phyloP scores from a whole-genome alignment of 2,797 vertebrate species.

The Pseudochirops corinnae region DNA sequence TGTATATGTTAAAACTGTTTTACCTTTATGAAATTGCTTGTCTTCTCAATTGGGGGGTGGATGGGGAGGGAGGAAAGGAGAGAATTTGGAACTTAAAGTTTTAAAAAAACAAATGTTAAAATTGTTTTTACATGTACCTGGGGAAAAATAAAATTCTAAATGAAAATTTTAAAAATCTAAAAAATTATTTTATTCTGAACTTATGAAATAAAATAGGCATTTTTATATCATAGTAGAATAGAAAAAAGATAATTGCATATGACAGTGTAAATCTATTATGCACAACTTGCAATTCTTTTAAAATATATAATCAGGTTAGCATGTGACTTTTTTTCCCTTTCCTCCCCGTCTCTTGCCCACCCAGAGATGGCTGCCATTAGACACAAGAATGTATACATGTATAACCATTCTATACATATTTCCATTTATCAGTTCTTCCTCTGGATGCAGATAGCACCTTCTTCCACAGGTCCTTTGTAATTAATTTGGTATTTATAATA shows the following conservation, averaged over 20 bases:
- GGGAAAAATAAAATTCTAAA: no score
- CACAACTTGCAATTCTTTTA: not conserved
- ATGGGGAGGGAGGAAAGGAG: no score
- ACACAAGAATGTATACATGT: not conserved
- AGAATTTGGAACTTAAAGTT: no score
- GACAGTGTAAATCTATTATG: not conserved
- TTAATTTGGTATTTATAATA: not conserved
- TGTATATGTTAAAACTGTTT: no score
- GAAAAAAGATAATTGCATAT: not conserved
- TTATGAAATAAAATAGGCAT: not conserved
- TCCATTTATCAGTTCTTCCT: not conserved
- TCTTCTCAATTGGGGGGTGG: no score
- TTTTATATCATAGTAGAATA: not conserved
- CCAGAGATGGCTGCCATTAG: not conserved
- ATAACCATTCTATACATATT: not conserved
- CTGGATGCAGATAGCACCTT: not conserved
- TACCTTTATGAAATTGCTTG: no score
- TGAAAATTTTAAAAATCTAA: no score
- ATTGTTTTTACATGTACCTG: no score
- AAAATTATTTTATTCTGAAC: not conserved
- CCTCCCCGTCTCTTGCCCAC: accelerated
- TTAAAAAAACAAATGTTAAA: no score
- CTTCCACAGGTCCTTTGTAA: not conserved
- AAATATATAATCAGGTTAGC: not conserved
- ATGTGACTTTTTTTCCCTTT: not conserved